Evolutionary conservation across 2,797 vertebrate species (phyloP).

Genomic region (Halcyon leucocephala): DNA sequence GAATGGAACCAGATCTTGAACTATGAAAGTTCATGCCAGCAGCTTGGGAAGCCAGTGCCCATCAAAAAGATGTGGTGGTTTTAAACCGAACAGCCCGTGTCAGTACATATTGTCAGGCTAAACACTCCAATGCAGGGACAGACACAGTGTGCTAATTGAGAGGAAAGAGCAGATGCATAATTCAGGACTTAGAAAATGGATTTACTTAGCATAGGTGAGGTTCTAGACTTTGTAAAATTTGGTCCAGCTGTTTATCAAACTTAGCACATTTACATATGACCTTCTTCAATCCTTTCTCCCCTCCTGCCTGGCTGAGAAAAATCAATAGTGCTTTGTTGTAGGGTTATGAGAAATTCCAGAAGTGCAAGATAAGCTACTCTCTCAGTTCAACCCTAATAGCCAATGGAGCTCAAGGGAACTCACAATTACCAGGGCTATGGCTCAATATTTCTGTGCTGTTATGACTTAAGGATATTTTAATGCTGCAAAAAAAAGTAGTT

Average conservation of each 20-base stretch:
- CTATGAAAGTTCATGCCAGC: not conserved
- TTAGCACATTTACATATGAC: constrained; percentile 43
- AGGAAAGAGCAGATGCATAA: not conserved
- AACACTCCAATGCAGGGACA: not conserved
- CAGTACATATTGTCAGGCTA: not conserved
- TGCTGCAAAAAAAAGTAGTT: not conserved
- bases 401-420: constrained; percentile 34
- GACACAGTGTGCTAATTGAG: not conserved
- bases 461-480: not conserved
- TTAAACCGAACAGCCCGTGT: not conserved
- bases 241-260: constrained; percentile 12
- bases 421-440: not conserved
- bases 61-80: not conserved
- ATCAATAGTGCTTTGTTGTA: constrained; percentile 63
- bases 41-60: not conserved
- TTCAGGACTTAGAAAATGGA: not conserved
- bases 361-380: constrained; percentile 64
- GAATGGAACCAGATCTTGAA: not conserved
- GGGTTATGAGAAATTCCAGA: constrained; percentile 67
- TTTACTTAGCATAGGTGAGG: not conserved
- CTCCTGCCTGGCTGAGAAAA: constrained; percentile 20
- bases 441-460: constrained; percentile 3
- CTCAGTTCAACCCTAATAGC: not conserved
- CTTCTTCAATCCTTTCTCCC: constrained; percentile 11
- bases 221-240: not conserved